Conservation (phyloP, 2,888 invertebrate species). For the Petrolisthes cinctipes region DNA sequence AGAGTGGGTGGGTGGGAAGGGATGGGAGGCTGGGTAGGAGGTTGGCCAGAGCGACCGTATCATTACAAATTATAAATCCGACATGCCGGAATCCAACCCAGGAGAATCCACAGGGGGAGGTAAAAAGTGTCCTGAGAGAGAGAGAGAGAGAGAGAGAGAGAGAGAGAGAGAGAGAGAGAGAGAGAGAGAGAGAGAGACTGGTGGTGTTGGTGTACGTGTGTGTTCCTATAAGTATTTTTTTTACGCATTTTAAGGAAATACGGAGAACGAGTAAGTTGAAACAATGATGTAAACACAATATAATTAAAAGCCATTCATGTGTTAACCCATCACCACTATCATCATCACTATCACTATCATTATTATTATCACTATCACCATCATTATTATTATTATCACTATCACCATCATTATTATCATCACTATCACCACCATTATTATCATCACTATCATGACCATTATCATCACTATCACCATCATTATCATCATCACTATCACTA, state of each 20-base stretch:
- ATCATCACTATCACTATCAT: background rate
- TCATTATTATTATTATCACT: background rate
- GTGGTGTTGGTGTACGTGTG: background rate
- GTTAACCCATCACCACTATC: too few relatives aligned
- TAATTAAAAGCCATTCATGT: too few relatives aligned
- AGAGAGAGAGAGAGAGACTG: conserved; percentile 34
- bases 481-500: background rate
- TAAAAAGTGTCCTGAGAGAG: background rate
- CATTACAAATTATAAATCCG: conserved; percentile 27
- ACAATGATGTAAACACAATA: background rate
- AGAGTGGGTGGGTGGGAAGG: background rate
- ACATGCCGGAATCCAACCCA: background rate
- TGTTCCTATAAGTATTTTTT: too few relatives aligned
- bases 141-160: conserved; percentile 15
- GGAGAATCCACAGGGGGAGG: background rate
- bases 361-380: background rate
- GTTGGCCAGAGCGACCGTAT: background rate
- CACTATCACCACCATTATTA: background rate
- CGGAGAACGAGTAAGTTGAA: background rate
- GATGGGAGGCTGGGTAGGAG: background rate
- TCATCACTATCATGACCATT: background rate
- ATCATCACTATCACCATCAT: background rate
- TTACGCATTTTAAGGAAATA: background rate
- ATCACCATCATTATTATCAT: background rate
- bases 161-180: conserved; percentile 42